Evolutionary conservation across 1,140 invertebrate species (phyloP), one percentile per base, ranked within the genome.

Genomic region (Atta cephalotes): DNA sequence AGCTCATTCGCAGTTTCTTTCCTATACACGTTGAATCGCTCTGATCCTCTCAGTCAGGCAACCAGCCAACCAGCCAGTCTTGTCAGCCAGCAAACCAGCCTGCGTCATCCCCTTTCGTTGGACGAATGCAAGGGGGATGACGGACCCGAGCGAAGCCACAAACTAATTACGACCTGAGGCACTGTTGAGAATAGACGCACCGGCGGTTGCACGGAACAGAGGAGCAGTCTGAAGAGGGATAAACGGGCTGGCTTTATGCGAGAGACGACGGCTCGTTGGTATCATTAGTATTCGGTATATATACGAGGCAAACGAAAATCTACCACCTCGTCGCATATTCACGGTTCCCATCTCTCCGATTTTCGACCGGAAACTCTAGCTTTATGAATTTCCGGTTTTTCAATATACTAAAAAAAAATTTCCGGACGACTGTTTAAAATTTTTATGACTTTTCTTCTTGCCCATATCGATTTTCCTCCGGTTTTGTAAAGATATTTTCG

Each of bases 101-200:
- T 87, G 85, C 91, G 18, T 78, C 78, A 31, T 90, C 89, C 86
- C 88, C 80, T 89, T 86, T 70, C 82, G 53, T 51, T 56, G 65
- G 56, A 70, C 80, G 68, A 87, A 81, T 77, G 87, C 80, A 71
- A 76, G 77, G 87, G 89, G 92, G 88, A 92, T 93, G 93, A 94
- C 91, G 91, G 93, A 92, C 91, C 89, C 88, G 89, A 90, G 56
- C 65, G 90, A 92, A 94, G 91, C 94, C 94, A 90, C 94, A 94
- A 94, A 94, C 94, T 94, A 94, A 95, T 95, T 95, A 93, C 94
- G 91, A 93, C 93, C 94, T 89, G 88, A 91, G 93, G 93, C 92
- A 91, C 92, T 92, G 91, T 93, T 88, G 93, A 92, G 91, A 93
- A 92, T 92, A 91, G 89, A 90, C 78, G 90, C 90, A 72, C 90